Conservation (phyloP, 2,113 vertebrate genomes). For the Lanius collurio region DNA sequence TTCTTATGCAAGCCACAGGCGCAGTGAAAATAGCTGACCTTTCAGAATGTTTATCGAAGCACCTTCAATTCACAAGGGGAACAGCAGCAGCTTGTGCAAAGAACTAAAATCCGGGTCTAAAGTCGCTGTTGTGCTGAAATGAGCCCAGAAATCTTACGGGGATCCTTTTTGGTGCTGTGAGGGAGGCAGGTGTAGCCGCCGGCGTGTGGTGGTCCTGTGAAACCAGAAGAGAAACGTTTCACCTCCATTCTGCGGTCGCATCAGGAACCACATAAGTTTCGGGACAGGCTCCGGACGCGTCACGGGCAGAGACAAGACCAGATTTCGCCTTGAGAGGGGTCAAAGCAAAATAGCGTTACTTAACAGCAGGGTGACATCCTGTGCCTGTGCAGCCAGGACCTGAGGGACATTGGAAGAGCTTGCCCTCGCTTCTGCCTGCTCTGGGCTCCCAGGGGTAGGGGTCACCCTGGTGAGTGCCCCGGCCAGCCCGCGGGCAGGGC, state of each 20-base stretch:
- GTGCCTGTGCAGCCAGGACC: neutral
- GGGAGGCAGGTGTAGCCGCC: neutral
- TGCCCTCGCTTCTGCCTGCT: rapidly evolving
- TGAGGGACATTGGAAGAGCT: rapidly evolving
- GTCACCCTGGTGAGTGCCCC: rapidly evolving
- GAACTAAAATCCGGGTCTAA: neutral
- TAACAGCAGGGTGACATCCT: neutral
- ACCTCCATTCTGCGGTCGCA: neutral
- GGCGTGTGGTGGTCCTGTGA: neutral
- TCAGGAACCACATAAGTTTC: neutral
- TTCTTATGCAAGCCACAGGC: slow-evolving; percentile 44
- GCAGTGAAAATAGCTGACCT: slow-evolving; percentile 56
- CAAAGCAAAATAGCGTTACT: neutral
- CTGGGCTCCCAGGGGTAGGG: rapidly evolving
- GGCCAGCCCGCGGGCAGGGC: neutral
- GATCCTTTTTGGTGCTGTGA: neutral
- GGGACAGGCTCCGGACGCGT: neutral
- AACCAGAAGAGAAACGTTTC: neutral
- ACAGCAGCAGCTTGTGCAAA: neutral
- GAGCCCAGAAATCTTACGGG: neutral
- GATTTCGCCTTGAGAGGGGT: neutral
- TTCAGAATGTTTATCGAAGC: slow-evolving; percentile 27
- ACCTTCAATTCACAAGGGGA: neutral
- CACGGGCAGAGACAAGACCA: neutral
- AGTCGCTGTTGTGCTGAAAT: neutral